Conservation (phyloP, 2,797 vertebrate genomes). For the Chloroceryle inda region DNA sequence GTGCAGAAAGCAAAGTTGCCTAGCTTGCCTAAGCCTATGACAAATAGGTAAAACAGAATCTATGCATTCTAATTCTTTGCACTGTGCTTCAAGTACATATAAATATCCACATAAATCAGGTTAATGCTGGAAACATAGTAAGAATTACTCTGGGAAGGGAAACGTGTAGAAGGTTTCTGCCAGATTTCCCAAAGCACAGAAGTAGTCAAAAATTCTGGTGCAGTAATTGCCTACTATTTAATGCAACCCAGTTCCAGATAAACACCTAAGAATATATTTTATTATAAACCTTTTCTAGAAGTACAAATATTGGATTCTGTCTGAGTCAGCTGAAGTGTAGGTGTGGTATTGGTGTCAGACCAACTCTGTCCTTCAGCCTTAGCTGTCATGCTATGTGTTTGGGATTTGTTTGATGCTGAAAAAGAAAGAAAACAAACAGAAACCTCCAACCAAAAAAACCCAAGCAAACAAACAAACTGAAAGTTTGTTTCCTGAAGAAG, state of each 20-base stretch:
- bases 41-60: neutral
- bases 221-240: neutral
- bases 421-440: constrained; percentile 41
- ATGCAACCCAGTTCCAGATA: neutral
- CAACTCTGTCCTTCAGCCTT: neutral
- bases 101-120: neutral
- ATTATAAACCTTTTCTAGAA: neutral
- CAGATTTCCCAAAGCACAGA: neutral
- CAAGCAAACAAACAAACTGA: constrained; percentile 19
- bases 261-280: neutral
- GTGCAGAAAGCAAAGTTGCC: neutral
- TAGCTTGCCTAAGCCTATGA: neutral
- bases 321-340: neutral
- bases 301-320: neutral
- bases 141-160: neutral
- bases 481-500: constrained; percentile 60
- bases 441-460: neutral
- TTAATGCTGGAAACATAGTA: neutral
- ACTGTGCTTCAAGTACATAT: neutral
- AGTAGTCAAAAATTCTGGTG: neutral
- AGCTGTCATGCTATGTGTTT: neutral
- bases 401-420: constrained; percentile 51
- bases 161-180: neutral
- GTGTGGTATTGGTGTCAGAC: neutral
- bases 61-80: neutral